Base-by-base conservation (phyloP, 1,140 invertebrate species). In the Drosophila murphyi region DNA sequence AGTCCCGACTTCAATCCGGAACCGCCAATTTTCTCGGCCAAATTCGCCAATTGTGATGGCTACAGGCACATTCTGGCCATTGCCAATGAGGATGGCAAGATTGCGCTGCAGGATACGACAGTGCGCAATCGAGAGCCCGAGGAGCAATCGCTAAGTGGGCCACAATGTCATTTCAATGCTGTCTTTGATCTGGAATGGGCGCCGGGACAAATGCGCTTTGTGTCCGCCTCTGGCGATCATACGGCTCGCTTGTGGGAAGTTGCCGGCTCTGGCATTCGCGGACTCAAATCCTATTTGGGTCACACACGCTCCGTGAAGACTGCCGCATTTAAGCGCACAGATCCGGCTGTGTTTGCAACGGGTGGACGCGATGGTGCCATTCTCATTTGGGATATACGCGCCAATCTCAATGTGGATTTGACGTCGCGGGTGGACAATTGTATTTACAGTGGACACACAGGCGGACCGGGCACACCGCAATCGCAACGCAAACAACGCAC, bases 151-250 rank as follows among this genome's bases (percentile, higher is more conserved):
- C 69, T 94, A 64, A 92, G 93, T 55, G 93, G 93, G 2, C 93
- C 93, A 47, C 93, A 95, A 86, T 96, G 96, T 48, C 97, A 98
- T 92, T 94, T 94, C 74, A 98, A 98, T 94, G 97, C 97, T 10
- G 96, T 98, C 12, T 98, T 98, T 93, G 97, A 98, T 92, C 80
- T 98, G 48, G 95, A 96, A 5, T 98, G 97, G 97, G 95, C 96
- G 92, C 95, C 96, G 4, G 93, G 94, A 1, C 94, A 96, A 71
- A 94, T 95, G 92, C 95, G 96, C 76, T 93, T 98, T 39, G 94
- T 98, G 3, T 97, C 96, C 50, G 97, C 95, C 2, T 97, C 97
- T 57, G 97, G 97, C 4, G 97, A 98, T 92, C 96, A 97, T 80
- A 96, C 95, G 0, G 95, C 95, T 0, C 93, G 94, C 50, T 92